A percentile compares a stretch with the other conserved stretches of the same genome.
phyloP scores from a whole-genome alignment of 2,113 vertebrate genomes.

The Polyodon spathula region DNA sequence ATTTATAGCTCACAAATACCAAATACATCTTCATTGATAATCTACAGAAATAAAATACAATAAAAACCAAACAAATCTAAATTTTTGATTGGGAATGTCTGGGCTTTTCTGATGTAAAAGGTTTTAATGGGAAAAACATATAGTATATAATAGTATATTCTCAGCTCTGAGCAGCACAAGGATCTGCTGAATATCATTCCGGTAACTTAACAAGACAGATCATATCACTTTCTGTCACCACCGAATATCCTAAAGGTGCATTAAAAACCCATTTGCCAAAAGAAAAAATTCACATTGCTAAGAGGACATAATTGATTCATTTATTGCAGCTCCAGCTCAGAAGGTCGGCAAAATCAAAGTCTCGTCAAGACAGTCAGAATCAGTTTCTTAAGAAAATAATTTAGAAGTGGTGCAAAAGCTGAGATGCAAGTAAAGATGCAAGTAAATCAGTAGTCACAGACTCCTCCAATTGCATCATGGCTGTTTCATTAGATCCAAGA shows the following conservation, averaged over 20 bases:
- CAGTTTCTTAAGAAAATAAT: not conserved
- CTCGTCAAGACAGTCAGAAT: not conserved
- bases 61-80: not conserved
- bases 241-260: slow-evolving; percentile 6
- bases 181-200: not conserved
- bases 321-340: not conserved
- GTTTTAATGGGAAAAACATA: slow-evolving; percentile 3
- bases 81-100: not conserved
- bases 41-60: not conserved
- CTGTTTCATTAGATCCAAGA: too few relatives aligned
- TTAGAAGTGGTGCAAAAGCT: not conserved
- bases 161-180: not conserved
- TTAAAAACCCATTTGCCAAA: slow-evolving; percentile 6
- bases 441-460: not conserved
- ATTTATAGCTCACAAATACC: not conserved
- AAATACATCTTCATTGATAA: not conserved
- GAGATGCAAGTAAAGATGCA: not conserved
- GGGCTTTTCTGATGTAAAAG: not conserved
- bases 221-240: slow-evolving; percentile 1
- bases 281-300: not conserved
- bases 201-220: slow-evolving; percentile 22
- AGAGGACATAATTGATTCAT: not conserved
- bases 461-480: too few relatives aligned
- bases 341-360: not conserved
- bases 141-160: not conserved